A percentile compares a stretch with the other conserved stretches of the same genome.
These are phyloP conservation scores for Nasonia vitripennis DNA, from an alignment of 1,140 invertebrate genomes.

Conservation along the genomic window DNA sequence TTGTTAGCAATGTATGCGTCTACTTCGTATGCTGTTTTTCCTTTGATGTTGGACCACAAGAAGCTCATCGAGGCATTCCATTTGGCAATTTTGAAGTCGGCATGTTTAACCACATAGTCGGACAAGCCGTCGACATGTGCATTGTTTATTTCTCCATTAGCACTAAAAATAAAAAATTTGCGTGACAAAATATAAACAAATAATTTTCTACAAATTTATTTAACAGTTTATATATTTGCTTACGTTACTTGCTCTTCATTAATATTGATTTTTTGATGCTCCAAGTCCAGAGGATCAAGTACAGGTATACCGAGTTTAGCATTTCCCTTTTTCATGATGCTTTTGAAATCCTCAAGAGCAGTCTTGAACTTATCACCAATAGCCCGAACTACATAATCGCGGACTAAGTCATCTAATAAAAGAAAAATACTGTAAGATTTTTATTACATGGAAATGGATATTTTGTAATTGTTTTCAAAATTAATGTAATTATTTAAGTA, in stretches of 20 bases:
- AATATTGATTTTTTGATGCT: slow-evolving; percentile 4
- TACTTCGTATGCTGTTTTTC: slow-evolving; percentile 21
- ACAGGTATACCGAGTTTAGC: slow-evolving; percentile 45
- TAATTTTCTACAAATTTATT: background rate
- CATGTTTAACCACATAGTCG: slow-evolving; percentile 40
- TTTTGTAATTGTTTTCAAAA: too few relatives aligned
- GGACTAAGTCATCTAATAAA: background rate
- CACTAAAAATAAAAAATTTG: background rate
- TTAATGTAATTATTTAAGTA: too few relatives aligned
- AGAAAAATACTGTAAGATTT: background rate
- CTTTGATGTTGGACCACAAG: slow-evolving; percentile 37
- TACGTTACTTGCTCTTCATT: background rate
- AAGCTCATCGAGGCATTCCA: slow-evolving; percentile 45
- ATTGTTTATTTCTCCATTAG: background rate
- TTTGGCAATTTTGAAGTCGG: slow-evolving; percentile 35
- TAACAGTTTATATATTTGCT: background rate
- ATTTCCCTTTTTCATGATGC: slow-evolving; percentile 46
- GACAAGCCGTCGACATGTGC: slow-evolving; percentile 42
- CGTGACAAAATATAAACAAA: background rate
- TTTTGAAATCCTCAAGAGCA: slow-evolving; percentile 41
- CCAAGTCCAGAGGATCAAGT: slow-evolving; percentile 39
- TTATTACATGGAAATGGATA: too few relatives aligned
- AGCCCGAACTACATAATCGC: background rate
- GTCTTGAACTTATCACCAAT: slow-evolving; percentile 33
- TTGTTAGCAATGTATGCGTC: slow-evolving; percentile 12